Percentiles rank a stretch among this genome's conserved stretches.
Conservation (phyloP, 2,113 vertebrate genomes). For the Rhynchopsitta pachyrhyncha region DNA sequence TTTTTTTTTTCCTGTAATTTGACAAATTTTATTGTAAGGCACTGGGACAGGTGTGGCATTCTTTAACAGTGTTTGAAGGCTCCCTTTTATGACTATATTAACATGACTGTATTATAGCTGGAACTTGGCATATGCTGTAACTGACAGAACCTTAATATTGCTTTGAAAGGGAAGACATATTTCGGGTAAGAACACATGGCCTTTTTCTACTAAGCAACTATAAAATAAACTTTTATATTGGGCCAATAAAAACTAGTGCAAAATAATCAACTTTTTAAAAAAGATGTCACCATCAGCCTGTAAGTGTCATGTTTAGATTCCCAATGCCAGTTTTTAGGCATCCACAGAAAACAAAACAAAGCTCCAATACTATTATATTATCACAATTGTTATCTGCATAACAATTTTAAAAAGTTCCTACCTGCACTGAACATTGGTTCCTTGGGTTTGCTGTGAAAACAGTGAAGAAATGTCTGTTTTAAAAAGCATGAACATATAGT, state of each 20-base stretch:
- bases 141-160: not conserved
- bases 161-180: not conserved
- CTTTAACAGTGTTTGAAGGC: not conserved
- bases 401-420: slow-evolving; percentile 72
- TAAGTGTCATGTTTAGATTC: not conserved
- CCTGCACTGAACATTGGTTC: slow-evolving; percentile 96
- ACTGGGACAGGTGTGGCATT: not conserved
- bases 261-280: not conserved
- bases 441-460: slow-evolving; percentile 90
- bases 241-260: not conserved
- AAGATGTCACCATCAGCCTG: not conserved
- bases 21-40: not conserved
- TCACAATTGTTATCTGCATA: not conserved
- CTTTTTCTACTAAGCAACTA: not conserved
- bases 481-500: not conserved
- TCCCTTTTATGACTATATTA: not conserved
- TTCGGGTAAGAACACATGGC: not conserved
- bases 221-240: not conserved
- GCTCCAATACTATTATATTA: not conserved
- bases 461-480: slow-evolving; percentile 30
- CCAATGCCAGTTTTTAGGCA: not conserved
- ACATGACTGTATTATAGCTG: not conserved
- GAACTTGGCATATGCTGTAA: not conserved
- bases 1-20: not conserved
- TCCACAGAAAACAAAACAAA: not conserved